Evolutionary conservation across 2,888 invertebrate genomes (phyloP), one percentile per base, ranked within the genome.

Genomic region (Meiosimyza platycephala): DNA sequence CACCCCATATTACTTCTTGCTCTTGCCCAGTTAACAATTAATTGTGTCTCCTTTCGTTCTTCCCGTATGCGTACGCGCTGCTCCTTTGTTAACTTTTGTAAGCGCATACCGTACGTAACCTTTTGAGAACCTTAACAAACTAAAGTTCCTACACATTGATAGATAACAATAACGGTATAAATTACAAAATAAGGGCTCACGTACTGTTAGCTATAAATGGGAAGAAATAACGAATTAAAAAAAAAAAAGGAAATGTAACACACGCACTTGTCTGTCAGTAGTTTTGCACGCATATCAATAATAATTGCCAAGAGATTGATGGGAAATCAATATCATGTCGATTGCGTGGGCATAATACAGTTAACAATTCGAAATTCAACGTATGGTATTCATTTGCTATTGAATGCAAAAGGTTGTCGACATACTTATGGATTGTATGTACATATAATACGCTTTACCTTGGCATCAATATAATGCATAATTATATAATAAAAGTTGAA

Each of bases 21-120:
- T 40, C 40, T 40, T 59, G 78, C 80, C 1, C 80, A 72, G 9
- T 76, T 71, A 54, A 80, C 71, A 73, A 84, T 80, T 72, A 84
- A 62, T 59, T 82, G 80, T 48, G 77, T 76, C 75, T 84, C 84
- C 48, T 80, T 78, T 15, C 84, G 81, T 28, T 80, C 78, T 13
- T 77, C 80, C 28, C 84, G 80, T 74, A 82, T 48, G 33, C 76
- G 75, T 51, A 79, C 78, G 28, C 84, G 79, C n/a, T 81, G 80
- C 74, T 76, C 76, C 60, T 78, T 74, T n/a, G 80, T 81, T 51
- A 76, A 71, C 72, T 80, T 81, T 13, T 76, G 80, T 52, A 79
- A 78, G 79, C 82, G 83, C 83, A 84, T 84, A 76, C 67, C 72
- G 55, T 68, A 28, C 72, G 55, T 68, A 28, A 62, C 15, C 51